phyloP scores from a whole-genome alignment of 2,113 vertebrate genomes.

The Nycticorax nycticorax region DNA sequence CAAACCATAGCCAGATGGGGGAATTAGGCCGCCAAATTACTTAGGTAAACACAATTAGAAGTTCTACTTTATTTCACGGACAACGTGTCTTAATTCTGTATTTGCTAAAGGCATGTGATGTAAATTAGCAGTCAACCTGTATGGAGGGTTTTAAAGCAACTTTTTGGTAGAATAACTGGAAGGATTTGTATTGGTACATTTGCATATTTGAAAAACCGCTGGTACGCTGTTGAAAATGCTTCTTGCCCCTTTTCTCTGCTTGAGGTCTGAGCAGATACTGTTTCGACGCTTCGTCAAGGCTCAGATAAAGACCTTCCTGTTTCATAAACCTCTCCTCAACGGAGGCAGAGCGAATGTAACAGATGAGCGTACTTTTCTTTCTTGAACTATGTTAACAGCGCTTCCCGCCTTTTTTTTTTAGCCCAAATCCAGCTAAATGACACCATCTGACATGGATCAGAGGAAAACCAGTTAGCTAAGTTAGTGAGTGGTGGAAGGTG shows the following conservation, averaged over 20 bases:
- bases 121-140: background rate
- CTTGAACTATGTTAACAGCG: background rate
- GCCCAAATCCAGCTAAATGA: background rate
- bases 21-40: background rate
- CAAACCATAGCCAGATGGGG: background rate
- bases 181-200: background rate
- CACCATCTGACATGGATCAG: background rate
- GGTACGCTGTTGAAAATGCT: background rate
- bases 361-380: background rate
- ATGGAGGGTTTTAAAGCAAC: background rate
- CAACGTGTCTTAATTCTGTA: background rate
- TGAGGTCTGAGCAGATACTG: background rate
- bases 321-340: background rate
- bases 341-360: background rate
- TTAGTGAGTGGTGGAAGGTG: background rate
- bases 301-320: background rate
- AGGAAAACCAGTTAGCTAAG: background rate
- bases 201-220: background rate
- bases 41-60: background rate
- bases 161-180: background rate
- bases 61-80: background rate
- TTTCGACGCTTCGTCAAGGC: background rate
- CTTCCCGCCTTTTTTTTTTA: fast-evolving
- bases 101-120: background rate
- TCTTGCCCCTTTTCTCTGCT: background rate